Base-by-base conservation (phyloP, 2,113 vertebrate species). In the Hippoglossus stenolepis region DNA sequence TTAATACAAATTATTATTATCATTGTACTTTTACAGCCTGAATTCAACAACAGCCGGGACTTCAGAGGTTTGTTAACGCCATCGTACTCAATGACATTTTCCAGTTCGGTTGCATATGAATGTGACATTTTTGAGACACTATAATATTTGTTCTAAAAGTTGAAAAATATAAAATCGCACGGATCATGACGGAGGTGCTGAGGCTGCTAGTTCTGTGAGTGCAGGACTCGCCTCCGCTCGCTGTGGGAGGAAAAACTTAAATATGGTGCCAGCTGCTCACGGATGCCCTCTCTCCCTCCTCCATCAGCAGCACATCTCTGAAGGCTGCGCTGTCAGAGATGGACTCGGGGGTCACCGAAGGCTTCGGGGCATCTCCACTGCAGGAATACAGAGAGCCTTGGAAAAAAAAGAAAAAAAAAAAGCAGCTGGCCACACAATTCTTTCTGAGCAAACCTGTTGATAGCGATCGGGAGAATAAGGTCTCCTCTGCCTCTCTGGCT, bases 291-390 rank as follows among this genome's bases (percentile, higher is more conserved):
- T 69, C 76, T 70, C n/a, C 65, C 62, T 75, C 76, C 57, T 70
- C 83, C 81, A 81, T 85, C 72, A 66, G 62, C 66, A 80, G 66
- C 75, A 76, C 73, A 75, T 79, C 75, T 85, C 54, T 84, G 79
- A 83, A 84, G 89, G 69, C 79, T 67, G 65, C 10, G 24, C 81
- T 80, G 80, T 85, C 81, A 87, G 83, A 90, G 82, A 80, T 20
- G 58, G 67, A 68, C 75, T 87, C 73, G 59, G 79, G 69, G 90
- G 87, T 89, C 84, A 82, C 21, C 26, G 26, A 61, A 76, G 47
- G 77, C 85, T 80, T 80, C 58, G 3, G 83, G 85, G 65, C 75
- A 84, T 83, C 73, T 79, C 61, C 31, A 13, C 75, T 63, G 43
- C 31, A 65, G 54, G 43, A 87, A 79, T 72, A 69, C 53, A 83